Base-by-base conservation (phyloP, 53 echinoderm and acorn worm species). In the Crossaster papposus region DNA sequence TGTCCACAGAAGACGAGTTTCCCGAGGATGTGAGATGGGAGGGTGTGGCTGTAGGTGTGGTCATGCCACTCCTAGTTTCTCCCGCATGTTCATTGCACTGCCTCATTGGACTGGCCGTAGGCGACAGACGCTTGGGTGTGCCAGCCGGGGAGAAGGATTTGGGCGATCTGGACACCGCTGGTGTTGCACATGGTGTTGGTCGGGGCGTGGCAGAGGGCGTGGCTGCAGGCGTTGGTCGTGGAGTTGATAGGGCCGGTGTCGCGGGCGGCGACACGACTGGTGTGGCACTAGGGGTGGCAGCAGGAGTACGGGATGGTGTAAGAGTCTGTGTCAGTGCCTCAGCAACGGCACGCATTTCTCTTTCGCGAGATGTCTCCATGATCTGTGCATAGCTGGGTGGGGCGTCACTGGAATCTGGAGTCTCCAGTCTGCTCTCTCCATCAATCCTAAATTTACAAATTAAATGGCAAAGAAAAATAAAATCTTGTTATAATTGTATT, bases 351-450 rank as follows among this genome's bases (percentile, higher is more conserved):
- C 76, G 87, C 87, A 87, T 87, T 77, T 87, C 87, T 75, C 87
- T 30, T 52, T 87, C 87, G 20, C 87, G 87, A 75, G 87, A 77
- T 77, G 87, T 75, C 36, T 87, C 81, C 68, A 93, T 90, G 77
- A 93, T 90, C 36, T 90, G 77, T 13, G 90, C 80, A 85, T 93
- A 93, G 86, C 93, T 93, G 14, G 93, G 93, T 22, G 93, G 93
- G 20, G 86, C 90, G 76, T 93, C 93, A 17, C 86, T 86, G 24
- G 93, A 90, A 17, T 90, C 90, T 30, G 93, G 93, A 65, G 93
- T 93, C 55, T 87, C 87, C 35, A 87, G 58, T 75, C 62, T 55
- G 76, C 77, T 87, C n/a, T 87, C 87, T 4, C 80, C 87, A 0
- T 87, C 87, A 63, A n/a, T 36, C 11, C 87, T 87, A 28, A 0